These are phyloP conservation scores for Dione vanillae DNA, from an alignment of 2,888 invertebrate species.

Conservation along the genomic window DNA sequence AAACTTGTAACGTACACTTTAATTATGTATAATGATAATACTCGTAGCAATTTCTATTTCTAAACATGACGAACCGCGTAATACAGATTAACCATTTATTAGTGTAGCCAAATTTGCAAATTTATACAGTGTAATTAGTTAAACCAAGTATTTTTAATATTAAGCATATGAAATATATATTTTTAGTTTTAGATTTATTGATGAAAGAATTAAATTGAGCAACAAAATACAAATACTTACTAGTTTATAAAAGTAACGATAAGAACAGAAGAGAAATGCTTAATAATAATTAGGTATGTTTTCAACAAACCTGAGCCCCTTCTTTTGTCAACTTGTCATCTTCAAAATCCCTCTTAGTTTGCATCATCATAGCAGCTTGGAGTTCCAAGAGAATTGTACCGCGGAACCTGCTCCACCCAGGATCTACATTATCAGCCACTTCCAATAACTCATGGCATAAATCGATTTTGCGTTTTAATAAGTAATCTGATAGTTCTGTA, in stretches of 20 bases:
- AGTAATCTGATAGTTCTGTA: slow-evolving; percentile 83
- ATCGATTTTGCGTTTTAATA: slow-evolving; percentile 85
- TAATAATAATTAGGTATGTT: neutral
- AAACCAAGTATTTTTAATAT: too few relatives aligned
- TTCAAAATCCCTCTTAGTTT: slow-evolving; percentile 83
- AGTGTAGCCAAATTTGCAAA: too few relatives aligned
- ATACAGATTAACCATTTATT: neutral
- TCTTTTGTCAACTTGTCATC: slow-evolving; percentile 79
- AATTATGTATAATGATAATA: neutral
- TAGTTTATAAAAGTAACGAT: neutral
- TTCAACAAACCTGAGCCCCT: slow-evolving; percentile 76
- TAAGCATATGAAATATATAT: too few relatives aligned
- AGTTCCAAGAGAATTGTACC: slow-evolving; percentile 87
- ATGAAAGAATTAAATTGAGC: too few relatives aligned
- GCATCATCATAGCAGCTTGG: slow-evolving; percentile 85
- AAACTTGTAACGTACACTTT: neutral
- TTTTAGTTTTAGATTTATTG: too few relatives aligned
- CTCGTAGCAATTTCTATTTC: neutral
- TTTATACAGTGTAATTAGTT: too few relatives aligned
- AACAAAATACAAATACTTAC: neutral
- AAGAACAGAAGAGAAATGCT: neutral
- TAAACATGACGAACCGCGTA: neutral
- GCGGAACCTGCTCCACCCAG: slow-evolving; percentile 86
- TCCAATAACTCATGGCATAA: slow-evolving; percentile 88
- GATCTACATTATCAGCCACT: slow-evolving; percentile 86